phyloP scores from a whole-genome alignment of 2,888 invertebrate genomes.

The Cataglyphis livida region DNA sequence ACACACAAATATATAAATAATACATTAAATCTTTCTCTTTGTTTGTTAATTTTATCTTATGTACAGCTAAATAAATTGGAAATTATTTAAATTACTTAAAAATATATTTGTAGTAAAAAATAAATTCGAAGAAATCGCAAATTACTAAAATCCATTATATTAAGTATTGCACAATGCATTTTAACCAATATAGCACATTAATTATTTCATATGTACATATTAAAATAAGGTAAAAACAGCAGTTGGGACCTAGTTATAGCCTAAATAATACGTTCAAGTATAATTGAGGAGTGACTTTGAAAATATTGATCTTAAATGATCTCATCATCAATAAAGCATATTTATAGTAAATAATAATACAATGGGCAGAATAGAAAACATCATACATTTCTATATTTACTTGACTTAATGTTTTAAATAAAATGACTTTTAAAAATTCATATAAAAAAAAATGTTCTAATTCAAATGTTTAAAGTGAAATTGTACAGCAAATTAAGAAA shows the following conservation, averaged over 20 bases:
- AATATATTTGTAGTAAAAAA: neutral
- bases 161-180: slow-evolving; percentile 28
- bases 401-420: neutral
- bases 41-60: slow-evolving; percentile 58
- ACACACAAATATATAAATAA: slow-evolving; percentile 7
- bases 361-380: neutral
- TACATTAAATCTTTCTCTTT: slow-evolving; percentile 10
- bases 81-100: slow-evolving; percentile 29
- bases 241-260: slow-evolving; percentile 48
- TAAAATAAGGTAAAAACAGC: slow-evolving; percentile 21
- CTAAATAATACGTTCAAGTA: slow-evolving; percentile 29
- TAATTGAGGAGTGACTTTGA: slow-evolving; percentile 39
- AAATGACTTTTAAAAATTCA: neutral
- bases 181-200: slow-evolving; percentile 8
- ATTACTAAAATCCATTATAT: neutral
- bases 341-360: neutral
- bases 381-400: slow-evolving; percentile 28
- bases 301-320: neutral
- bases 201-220: slow-evolving; percentile 36
- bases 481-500: slow-evolving; percentile 8
- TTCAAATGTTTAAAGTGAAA: neutral
- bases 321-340: neutral
- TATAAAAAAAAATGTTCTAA: neutral
- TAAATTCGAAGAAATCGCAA: neutral
- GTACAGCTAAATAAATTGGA: slow-evolving; percentile 38